Conservation (phyloP, 2,888 invertebrate species). For the Melangyna quadrimaculata region DNA sequence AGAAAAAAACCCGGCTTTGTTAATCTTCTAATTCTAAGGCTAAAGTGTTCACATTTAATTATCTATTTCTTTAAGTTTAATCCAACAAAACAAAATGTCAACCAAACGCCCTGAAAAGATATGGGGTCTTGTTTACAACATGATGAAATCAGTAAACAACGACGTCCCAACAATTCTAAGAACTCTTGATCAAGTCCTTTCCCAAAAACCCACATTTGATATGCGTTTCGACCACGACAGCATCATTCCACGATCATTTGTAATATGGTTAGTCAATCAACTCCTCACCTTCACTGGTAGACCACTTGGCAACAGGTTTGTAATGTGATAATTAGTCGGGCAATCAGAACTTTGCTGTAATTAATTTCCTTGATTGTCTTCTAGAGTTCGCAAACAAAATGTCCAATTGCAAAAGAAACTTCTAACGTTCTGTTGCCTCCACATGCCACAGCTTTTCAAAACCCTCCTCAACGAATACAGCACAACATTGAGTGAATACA, state of each 20-base stretch:
- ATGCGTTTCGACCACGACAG: constrained; percentile 56
- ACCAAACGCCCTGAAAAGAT: constrained; percentile 76
- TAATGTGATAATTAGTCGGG: background rate
- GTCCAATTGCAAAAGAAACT: constrained; percentile 76
- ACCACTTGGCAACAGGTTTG: constrained; percentile 46
- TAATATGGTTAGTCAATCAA: constrained; percentile 56
- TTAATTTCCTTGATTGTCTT: background rate
- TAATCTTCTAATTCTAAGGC: no score
- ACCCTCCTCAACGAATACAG: constrained; percentile 34
- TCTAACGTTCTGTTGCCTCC: constrained; percentile 34
- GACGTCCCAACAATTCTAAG: constrained; percentile 50
- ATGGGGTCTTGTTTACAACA: constrained; percentile 78
- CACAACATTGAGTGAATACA: constrained; percentile 7
- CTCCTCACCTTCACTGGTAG: constrained; percentile 45
- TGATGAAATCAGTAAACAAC: constrained; percentile 74
- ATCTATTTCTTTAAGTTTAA: background rate
- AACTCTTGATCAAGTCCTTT: constrained; percentile 57
- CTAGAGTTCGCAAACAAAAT: constrained; percentile 75
- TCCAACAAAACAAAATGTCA: constrained; percentile 73
- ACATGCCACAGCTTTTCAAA: constrained; percentile 50
- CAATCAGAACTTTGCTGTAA: background rate
- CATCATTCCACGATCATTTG: constrained; percentile 51
- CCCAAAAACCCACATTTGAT: constrained; percentile 51
- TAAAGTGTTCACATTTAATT: no score
- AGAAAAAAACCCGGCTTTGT: no score